These are phyloP conservation scores for Phalacrocorax aristotelis DNA, from an alignment of 2,113 vertebrate genomes.

Conservation along the genomic window DNA sequence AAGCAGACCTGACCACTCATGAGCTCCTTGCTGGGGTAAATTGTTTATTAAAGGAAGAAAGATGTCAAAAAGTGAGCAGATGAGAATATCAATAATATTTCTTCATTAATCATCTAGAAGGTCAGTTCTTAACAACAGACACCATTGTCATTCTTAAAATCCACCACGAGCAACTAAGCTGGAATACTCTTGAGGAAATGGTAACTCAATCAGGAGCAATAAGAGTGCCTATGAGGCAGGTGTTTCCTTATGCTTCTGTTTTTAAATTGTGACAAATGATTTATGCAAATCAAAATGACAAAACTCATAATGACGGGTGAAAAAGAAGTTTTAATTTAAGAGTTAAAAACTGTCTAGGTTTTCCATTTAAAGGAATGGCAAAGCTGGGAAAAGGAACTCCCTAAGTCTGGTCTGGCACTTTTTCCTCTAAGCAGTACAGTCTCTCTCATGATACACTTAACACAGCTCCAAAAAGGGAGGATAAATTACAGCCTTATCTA, in stretches of 20 bases:
- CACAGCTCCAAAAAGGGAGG: background rate
- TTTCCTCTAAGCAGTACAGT: background rate
- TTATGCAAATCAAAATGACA: conserved; percentile 40
- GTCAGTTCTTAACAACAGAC: background rate
- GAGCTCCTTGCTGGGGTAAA: background rate
- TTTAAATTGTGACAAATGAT: conserved; percentile 11
- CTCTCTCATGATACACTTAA: background rate
- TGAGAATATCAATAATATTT: conserved; percentile 39
- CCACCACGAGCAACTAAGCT: background rate
- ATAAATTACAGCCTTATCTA: conserved; percentile 23
- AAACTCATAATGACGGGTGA: conserved; percentile 2
- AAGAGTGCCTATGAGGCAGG: background rate
- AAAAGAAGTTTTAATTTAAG: background rate
- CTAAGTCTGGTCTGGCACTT: background rate
- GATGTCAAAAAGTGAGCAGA: conserved; percentile 3
- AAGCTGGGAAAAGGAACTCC: background rate
- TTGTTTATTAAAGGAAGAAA: conserved; percentile 9
- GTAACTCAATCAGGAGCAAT: conserved; percentile 3
- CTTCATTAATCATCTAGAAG: conserved; percentile 23
- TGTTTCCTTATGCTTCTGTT: conserved; percentile 51
- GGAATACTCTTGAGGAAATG: background rate
- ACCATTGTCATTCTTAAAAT: background rate
- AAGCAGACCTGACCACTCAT: background rate
- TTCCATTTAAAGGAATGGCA: background rate
- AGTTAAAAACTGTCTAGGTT: background rate